Evolutionary conservation across 2,888 invertebrate genomes (phyloP).

Genomic region (Tortrix viridana): DNA sequence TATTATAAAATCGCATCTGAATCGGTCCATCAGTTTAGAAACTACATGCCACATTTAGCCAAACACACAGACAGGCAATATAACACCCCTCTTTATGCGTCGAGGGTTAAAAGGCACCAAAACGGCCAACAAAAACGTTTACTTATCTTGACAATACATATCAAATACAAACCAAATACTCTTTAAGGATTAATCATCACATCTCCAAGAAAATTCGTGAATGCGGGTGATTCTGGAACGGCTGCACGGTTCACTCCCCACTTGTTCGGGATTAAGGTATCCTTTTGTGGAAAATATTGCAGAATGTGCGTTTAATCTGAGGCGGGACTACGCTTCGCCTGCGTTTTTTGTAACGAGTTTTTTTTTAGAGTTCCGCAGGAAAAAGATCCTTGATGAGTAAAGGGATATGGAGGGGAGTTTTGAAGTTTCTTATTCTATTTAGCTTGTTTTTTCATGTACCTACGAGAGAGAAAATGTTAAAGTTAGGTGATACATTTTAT

Average conservation of each 20-base stretch:
- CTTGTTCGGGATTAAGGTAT: constrained; percentile 82
- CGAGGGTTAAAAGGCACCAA: too few relatives aligned
- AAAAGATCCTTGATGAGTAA: constrained; percentile 1
- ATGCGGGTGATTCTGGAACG: constrained; percentile 55
- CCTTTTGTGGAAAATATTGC: constrained; percentile 82
- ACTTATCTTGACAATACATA: too few relatives aligned
- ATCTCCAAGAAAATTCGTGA: not conserved
- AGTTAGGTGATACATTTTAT: too few relatives aligned
- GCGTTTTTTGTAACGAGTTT: constrained; percentile 65
- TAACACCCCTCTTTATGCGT: too few relatives aligned
- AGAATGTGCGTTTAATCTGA: constrained; percentile 81
- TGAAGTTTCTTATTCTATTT: not conserved
- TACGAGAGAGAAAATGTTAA: too few relatives aligned
- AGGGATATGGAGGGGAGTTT: not conserved
- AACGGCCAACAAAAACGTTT: too few relatives aligned
- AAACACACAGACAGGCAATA: too few relatives aligned
- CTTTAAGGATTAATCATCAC: not conserved
- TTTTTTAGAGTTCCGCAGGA: constrained; percentile 44
- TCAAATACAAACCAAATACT: too few relatives aligned
- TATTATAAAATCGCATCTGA: too few relatives aligned
- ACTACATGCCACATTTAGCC: too few relatives aligned
- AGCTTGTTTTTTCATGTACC: too few relatives aligned
- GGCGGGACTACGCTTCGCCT: constrained; percentile 63
- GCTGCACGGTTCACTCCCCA: constrained; percentile 68
- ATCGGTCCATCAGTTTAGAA: too few relatives aligned